Evolutionary conservation across 2,113 vertebrate genomes (phyloP), one percentile per base, ranked within the genome.

Genomic region (Promerops cafer): DNA sequence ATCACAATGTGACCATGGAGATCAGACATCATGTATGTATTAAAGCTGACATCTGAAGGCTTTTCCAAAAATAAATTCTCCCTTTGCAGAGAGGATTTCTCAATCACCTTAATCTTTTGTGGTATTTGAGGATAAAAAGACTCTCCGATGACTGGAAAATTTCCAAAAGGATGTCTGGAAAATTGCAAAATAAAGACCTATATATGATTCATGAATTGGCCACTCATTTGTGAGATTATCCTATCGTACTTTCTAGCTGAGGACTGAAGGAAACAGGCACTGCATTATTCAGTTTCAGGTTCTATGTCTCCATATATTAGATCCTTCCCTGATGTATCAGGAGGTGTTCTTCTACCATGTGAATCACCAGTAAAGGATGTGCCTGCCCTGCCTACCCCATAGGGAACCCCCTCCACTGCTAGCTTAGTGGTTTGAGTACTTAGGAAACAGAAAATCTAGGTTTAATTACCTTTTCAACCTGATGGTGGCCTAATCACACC

Each of bases 21-120:
- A 90, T 86, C 71, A 88, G 75, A 71, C 64, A 86, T 78, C 53
- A 56, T 47, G 40, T 66, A 47, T 27, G 90, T 93, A 94, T 79
- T 90, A 81, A 91, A 90, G 17, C 47, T 96, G 93, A 91, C 87
- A 90, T 78, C 59, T 88, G 83, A 95, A 94, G 82, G 66, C 33
- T 94, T 93, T 85, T 82, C 81, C 86, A 93, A 90, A 93, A 90
- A 91, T 91, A 96, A 93, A 23, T 57, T 94, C 50, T 30, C 74
- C 54, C 16, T 83, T 81, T 93, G 75, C 54, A 54, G 82, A 93
- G 64, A 80, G 82, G 40, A 90, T 95, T 93, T 96, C 88, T 92
- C 90, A 95, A 86, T 94, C 71, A 92, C 71, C 52, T 93, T 94
- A 96, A 90, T 94, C 42, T 96, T 90, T 77, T 93, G 27, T 77